Evolutionary conservation across 2,888 invertebrate species (phyloP), one percentile per base, ranked within the genome.

Genomic region (Trichogramma evanescens): DNA sequence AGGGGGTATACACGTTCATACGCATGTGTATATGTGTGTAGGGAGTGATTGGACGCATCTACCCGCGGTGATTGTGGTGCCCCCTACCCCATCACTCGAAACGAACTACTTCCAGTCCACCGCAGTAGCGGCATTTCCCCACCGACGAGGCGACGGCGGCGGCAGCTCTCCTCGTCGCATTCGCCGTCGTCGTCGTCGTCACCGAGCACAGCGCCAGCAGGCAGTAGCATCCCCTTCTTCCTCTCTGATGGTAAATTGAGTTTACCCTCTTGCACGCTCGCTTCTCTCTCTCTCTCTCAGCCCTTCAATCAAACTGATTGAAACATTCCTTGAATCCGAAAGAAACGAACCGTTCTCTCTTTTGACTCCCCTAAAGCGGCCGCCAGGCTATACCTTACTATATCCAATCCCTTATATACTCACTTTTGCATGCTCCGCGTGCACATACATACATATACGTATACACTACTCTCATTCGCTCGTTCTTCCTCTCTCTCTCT

Each of bases 271-370:
- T 76, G 76, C 77, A 7, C 7, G 44, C 44, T 9, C 7, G 44
- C 44, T 9, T 8, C 8, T 9, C 44, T 8, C 76, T 74, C 75
- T 73, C 72, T 73, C 70, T 73, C 74, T 73, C 75, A 75, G 75
- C 76, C 78, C 77, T 77, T 77, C 78, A 77, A 77, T 77, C 77
- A 77, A 77, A 77, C 76, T 78, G 77, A 77, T 77, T 78, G 77
- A 77, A 78, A 78, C 77, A 77, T 77, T 77, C 76, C 76, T 77
- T 77, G 77, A 77, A 78, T 78, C 76, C 76, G 74, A 77, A 78
- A 78, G 76, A 77, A 78, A 65, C 77, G 76, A 76, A 74, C 72
- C 73, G 69, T 62, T 62, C 50, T 62, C 53, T 49, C 50, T 61
- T 53, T 55, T 53, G 50, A n/a, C 46, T 55, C 66, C 58, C 59